phyloP scores from a whole-genome alignment of 1,140 invertebrate genomes.

The Steinernema feltiae region DNA sequence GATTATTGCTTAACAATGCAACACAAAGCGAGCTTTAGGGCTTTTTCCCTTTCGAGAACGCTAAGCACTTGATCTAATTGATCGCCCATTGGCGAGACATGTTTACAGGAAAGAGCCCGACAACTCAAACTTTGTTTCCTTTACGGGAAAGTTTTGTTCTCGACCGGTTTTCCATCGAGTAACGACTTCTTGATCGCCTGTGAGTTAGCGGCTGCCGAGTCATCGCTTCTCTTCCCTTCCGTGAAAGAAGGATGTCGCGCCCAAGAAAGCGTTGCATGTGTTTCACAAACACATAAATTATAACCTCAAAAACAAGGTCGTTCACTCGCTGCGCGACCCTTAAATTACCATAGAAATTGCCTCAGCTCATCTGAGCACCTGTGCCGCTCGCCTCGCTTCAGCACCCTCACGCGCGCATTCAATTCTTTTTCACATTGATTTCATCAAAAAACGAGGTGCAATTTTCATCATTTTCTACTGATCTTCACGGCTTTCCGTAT shows the following conservation, averaged over 20 bases:
- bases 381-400: too few relatives aligned
- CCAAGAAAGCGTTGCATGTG: not conserved
- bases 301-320: constrained; percentile 6
- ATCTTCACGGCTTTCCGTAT: too few relatives aligned
- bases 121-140: not conserved
- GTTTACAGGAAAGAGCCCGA: not conserved
- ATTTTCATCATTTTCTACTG: not conserved
- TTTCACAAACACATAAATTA: not conserved
- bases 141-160: not conserved
- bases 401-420: too few relatives aligned
- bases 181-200: not conserved
- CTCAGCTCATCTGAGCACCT: too few relatives aligned
- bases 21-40: not conserved
- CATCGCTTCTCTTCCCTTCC: too few relatives aligned
- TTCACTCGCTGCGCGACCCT: constrained; percentile 3
- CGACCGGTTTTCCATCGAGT: not conserved
- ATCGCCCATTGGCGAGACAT: not conserved
- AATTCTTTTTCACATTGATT: too few relatives aligned
- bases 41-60: too few relatives aligned
- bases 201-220: not conserved
- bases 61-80: too few relatives aligned
- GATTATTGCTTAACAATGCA: not conserved
- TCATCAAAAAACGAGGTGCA: too few relatives aligned
- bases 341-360: not conserved
- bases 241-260: too few relatives aligned